phyloP scores from a whole-genome alignment of 2,113 vertebrate genomes.

The Motacilla tschutschensis region DNA sequence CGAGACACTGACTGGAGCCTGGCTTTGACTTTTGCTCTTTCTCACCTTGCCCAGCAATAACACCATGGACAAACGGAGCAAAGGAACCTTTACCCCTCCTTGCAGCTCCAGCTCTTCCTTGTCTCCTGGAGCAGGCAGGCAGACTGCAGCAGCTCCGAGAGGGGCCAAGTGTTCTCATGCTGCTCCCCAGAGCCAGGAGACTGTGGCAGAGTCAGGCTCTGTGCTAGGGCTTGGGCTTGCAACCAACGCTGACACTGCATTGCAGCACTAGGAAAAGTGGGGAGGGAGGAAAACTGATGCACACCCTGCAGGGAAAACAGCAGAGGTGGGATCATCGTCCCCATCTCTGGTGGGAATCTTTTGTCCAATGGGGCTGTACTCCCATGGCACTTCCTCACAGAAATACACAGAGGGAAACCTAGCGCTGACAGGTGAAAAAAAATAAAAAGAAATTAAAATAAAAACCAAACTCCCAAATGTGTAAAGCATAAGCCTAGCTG shows the following conservation, averaged over 20 bases:
- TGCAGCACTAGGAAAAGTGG: slow-evolving; percentile 42
- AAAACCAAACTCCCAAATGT: background rate
- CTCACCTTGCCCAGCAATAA: background rate
- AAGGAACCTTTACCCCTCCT: background rate
- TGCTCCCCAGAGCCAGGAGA: slow-evolving; percentile 43
- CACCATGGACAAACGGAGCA: accelerated
- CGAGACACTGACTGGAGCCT: background rate
- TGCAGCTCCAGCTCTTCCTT: background rate
- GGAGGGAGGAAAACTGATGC: background rate
- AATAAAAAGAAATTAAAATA: background rate
- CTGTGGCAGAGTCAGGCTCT: slow-evolving; percentile 19
- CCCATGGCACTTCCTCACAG: background rate
- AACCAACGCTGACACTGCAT: slow-evolving; percentile 56
- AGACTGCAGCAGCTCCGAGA: slow-evolving; percentile 22
- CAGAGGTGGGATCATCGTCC: background rate
- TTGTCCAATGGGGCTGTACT: background rate
- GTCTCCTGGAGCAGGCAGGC: background rate
- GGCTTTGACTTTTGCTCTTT: background rate
- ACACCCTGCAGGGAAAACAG: background rate
- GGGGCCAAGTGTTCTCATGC: slow-evolving; percentile 28
- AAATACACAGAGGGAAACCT: background rate
- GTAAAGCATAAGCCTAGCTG: background rate
- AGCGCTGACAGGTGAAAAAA: accelerated
- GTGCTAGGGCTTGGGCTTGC: slow-evolving; percentile 49
- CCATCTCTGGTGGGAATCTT: background rate